phyloP scores from a whole-genome alignment of 2,797 vertebrate species.

The Chelmon rostratus region DNA sequence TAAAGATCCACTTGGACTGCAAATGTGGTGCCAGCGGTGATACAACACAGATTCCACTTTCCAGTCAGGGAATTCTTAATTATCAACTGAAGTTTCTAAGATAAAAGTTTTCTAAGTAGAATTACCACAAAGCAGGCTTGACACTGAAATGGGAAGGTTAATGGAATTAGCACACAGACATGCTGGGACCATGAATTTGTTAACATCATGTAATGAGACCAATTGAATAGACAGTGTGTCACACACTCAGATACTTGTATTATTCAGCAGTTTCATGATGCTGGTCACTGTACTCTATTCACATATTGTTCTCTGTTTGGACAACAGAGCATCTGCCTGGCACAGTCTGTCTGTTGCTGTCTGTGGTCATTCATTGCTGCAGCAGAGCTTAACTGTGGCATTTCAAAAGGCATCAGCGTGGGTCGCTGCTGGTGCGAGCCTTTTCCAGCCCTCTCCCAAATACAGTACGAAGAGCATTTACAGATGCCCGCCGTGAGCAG shows the following conservation, averaged over 20 bases:
- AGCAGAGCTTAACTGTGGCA: slow-evolving; percentile 70
- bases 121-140: slow-evolving; percentile 4
- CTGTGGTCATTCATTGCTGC: slow-evolving; percentile 68
- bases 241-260: slow-evolving; percentile 68
- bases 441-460: slow-evolving; percentile 76
- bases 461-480: slow-evolving; percentile 69
- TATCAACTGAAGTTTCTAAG: slow-evolving; percentile 7
- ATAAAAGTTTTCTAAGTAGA: slow-evolving; percentile 2
- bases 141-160: slow-evolving; percentile 28
- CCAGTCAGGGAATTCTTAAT: neutral
- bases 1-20: neutral
- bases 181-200: slow-evolving; percentile 42
- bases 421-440: slow-evolving; percentile 53
- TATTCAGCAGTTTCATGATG: slow-evolving; percentile 65
- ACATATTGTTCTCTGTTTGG: slow-evolving; percentile 71
- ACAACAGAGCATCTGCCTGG: slow-evolving; percentile 74
- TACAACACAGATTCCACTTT: slow-evolving; percentile 13
- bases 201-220: slow-evolving; percentile 55
- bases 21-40: neutral
- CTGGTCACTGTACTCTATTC: slow-evolving; percentile 70
- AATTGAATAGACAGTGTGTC: slow-evolving; percentile 61
- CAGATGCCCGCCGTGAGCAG: slow-evolving; percentile 59
- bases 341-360: slow-evolving; percentile 68
- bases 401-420: slow-evolving; percentile 77
- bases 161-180: slow-evolving; percentile 33